A percentile compares a stretch with the other conserved stretches of the same genome.
These are phyloP conservation scores for Umimayanthus chanpuru DNA, from an alignment of 92 coral and sea anemone species.

Conservation along the genomic window DNA sequence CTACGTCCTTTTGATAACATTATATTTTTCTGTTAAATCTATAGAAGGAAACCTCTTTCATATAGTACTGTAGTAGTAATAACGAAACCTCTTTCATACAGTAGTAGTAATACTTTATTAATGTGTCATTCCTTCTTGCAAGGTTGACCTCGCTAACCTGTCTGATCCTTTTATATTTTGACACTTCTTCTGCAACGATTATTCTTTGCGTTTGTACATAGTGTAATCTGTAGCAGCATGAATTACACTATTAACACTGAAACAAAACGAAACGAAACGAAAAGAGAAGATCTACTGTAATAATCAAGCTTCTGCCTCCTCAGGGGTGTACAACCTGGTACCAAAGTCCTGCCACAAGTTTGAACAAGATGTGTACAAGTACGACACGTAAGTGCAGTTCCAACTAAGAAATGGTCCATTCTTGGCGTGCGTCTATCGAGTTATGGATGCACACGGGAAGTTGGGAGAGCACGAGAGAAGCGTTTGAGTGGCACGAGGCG, in stretches of 20 bases:
- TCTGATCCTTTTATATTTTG: too few relatives aligned
- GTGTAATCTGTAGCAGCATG: not conserved
- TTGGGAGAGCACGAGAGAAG: too few relatives aligned
- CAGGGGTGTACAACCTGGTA: constrained; percentile 88
- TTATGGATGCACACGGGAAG: too few relatives aligned
- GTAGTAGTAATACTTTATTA: too few relatives aligned
- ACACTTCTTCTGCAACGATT: too few relatives aligned
- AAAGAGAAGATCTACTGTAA: not conserved
- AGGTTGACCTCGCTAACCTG: too few relatives aligned
- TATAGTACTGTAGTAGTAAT: too few relatives aligned
- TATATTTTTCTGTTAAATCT: not conserved
- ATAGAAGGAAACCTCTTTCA: not conserved
- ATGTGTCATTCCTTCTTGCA: too few relatives aligned
- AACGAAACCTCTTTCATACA: too few relatives aligned
- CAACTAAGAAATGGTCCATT: too few relatives aligned
- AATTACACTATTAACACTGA: not conserved
- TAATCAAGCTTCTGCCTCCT: not conserved
- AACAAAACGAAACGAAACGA: not conserved
- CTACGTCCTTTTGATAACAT: too few relatives aligned
- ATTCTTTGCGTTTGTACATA: not conserved
- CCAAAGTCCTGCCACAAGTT: constrained; percentile 98
- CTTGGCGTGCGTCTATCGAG: not conserved
- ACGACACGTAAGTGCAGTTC: constrained; percentile 79
- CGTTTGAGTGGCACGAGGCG: too few relatives aligned
- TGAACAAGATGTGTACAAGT: constrained; percentile 93